A percentile compares a stretch with the other conserved stretches of the same genome.
phyloP scores from a whole-genome alignment of 1,140 invertebrate species.

The Ylistrum balloti region DNA sequence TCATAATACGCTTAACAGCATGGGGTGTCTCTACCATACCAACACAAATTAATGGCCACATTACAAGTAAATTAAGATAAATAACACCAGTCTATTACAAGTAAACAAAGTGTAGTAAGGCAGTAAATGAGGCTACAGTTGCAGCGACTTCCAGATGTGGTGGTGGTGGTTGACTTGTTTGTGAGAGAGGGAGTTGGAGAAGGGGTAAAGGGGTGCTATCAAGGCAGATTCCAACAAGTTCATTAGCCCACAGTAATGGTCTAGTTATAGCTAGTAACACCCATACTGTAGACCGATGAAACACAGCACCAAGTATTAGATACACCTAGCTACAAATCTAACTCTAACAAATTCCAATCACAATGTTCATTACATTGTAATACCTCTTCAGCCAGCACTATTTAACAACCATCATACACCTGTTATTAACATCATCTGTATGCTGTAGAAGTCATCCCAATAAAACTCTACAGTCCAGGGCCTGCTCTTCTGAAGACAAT shows the following conservation, averaged over 20 bases:
- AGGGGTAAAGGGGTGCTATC: background rate
- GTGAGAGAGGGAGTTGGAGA: background rate
- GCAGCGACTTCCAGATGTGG: background rate
- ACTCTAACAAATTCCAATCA: background rate
- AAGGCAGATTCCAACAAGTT: constrained; percentile 7
- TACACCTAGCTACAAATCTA: background rate
- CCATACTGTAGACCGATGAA: background rate
- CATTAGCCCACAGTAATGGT: background rate
- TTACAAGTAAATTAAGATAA: constrained; percentile 29
- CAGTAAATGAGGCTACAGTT: background rate
- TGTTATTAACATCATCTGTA: too few species aligned
- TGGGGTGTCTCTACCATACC: background rate
- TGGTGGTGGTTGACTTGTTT: background rate
- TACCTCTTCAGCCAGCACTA: background rate
- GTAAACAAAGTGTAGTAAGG: background rate
- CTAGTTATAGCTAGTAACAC: constrained; percentile 5
- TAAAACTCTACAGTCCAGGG: too few species aligned
- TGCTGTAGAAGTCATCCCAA: too few species aligned
- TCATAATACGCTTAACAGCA: background rate
- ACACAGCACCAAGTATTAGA: background rate
- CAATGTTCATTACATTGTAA: background rate
- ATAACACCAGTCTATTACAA: constrained; percentile 26
- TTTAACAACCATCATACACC: background rate
- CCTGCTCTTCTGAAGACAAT: background rate
- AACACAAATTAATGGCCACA: constrained; percentile 22